Conservation (phyloP, 2,888 invertebrate species). For the Augiades crinisus region DNA sequence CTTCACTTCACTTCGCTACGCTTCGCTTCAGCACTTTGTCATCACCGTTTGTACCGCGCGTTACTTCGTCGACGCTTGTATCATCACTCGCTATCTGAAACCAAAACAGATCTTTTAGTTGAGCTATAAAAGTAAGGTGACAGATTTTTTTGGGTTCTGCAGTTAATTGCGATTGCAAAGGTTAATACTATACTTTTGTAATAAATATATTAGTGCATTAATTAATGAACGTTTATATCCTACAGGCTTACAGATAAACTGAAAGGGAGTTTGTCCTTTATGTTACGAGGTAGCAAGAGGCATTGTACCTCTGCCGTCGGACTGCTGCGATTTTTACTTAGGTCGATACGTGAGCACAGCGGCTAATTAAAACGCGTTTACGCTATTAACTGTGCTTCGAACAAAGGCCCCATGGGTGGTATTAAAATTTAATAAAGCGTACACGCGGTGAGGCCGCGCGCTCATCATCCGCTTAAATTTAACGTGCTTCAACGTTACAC, state of each 20-base stretch:
- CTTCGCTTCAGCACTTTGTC: slow-evolving; percentile 35
- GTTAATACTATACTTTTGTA: too few species aligned
- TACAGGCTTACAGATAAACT: too few species aligned
- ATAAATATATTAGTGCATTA: too few species aligned
- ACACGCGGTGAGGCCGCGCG: slow-evolving; percentile 39
- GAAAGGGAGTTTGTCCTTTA: too few species aligned
- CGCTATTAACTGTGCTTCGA: slow-evolving; percentile 41
- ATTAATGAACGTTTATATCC: too few species aligned
- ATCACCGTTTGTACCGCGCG: slow-evolving; percentile 29
- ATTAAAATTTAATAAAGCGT: slow-evolving; percentile 60
- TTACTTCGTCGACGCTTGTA: slow-evolving; percentile 12
- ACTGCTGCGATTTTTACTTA: too few species aligned
- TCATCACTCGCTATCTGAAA: slow-evolving; percentile 36
- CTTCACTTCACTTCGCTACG: too few species aligned
- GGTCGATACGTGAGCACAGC: not conserved
- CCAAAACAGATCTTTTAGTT: slow-evolving; percentile 11
- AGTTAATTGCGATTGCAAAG: too few species aligned
- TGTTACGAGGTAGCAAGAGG: too few species aligned
- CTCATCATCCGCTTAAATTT: slow-evolving; percentile 39
- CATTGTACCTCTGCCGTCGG: too few species aligned
- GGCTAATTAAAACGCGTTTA: slow-evolving; percentile 42
- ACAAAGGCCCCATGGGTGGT: slow-evolving; percentile 43
- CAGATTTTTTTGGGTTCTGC: too few species aligned
- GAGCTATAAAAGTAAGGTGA: too few species aligned
- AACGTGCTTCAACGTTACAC: slow-evolving; percentile 35